Conservation (phyloP, 2,113 vertebrate species). For the Casuarius casuarius region DNA sequence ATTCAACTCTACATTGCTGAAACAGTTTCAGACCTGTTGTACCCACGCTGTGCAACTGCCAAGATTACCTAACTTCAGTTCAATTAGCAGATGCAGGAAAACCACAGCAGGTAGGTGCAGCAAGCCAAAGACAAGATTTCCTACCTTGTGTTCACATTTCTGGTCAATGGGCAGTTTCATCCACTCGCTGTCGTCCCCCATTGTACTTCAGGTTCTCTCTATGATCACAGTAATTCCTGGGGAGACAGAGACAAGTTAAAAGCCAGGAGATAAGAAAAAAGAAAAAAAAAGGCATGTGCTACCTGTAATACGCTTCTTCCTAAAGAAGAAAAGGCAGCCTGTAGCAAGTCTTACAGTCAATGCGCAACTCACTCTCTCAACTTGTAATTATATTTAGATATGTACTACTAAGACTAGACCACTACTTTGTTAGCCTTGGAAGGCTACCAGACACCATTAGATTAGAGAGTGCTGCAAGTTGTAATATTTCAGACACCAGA, state of each 20-base stretch:
- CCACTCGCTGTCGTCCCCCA: slow-evolving; percentile 99
- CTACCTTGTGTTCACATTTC: slow-evolving; percentile 99
- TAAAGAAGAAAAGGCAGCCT: neutral
- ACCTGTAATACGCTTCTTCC: neutral
- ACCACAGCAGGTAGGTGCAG: neutral
- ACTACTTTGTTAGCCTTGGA: neutral
- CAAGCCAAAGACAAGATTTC: neutral
- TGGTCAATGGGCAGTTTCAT: slow-evolving; percentile 96
- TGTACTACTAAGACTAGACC: neutral
- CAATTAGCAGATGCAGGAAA: neutral
- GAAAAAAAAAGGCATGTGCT: neutral
- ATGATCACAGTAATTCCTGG: slow-evolving; percentile 59
- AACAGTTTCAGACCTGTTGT: neutral
- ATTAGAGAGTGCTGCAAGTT: neutral
- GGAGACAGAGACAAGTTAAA: slow-evolving; percentile 21
- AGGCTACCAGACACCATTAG: neutral
- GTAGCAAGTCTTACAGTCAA: neutral
- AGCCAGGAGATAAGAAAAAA: neutral
- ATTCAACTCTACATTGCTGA: neutral
- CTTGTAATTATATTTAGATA: neutral
- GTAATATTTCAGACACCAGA: neutral
- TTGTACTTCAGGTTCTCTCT: slow-evolving; percentile 76
- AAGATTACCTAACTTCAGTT: neutral
- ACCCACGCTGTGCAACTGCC: accelerated
- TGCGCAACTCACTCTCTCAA: neutral